Percentiles rank a stretch among this genome's conserved stretches.
Conservation (phyloP, 2,797 vertebrate genomes). For the Hoplostethus atlanticus region DNA sequence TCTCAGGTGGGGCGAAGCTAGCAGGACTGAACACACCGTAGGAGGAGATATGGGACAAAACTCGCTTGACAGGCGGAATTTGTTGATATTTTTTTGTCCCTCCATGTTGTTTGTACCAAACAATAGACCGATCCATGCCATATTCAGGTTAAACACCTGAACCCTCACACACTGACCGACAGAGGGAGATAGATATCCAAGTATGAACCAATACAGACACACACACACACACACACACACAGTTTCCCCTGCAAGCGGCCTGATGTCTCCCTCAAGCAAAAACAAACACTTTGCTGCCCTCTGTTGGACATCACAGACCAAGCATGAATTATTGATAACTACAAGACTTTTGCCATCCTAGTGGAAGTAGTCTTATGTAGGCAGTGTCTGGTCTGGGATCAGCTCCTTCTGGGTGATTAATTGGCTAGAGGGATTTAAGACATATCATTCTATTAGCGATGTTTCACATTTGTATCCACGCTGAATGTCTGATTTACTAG, state of each 20-base stretch:
- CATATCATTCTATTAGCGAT: background rate
- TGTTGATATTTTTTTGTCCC: too few relatives aligned
- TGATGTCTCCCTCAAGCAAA: conserved; percentile 31
- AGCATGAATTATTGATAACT: background rate
- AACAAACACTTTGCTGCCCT: conserved; percentile 76
- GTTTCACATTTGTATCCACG: background rate
- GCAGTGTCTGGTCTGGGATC: background rate
- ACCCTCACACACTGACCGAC: conserved; percentile 5
- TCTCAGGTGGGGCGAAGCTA: conserved; percentile 87
- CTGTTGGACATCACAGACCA: conserved; percentile 67
- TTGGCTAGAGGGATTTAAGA: too few relatives aligned
- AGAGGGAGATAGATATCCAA: too few relatives aligned
- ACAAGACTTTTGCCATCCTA: background rate
- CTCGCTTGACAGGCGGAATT: too few relatives aligned
- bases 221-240: conserved; percentile 4
- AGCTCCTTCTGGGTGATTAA: background rate
- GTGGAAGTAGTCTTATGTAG: background rate
- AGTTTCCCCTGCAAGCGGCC: background rate
- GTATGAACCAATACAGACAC: background rate
- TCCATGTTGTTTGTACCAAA: too few relatives aligned
- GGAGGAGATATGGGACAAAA: too few relatives aligned
- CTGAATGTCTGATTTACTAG: background rate
- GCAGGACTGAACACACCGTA: too few relatives aligned
- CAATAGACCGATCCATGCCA: too few relatives aligned
- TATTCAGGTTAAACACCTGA: too few relatives aligned